Conservation (phyloP, 2,888 invertebrate genomes). For the Andrena fulva region DNA sequence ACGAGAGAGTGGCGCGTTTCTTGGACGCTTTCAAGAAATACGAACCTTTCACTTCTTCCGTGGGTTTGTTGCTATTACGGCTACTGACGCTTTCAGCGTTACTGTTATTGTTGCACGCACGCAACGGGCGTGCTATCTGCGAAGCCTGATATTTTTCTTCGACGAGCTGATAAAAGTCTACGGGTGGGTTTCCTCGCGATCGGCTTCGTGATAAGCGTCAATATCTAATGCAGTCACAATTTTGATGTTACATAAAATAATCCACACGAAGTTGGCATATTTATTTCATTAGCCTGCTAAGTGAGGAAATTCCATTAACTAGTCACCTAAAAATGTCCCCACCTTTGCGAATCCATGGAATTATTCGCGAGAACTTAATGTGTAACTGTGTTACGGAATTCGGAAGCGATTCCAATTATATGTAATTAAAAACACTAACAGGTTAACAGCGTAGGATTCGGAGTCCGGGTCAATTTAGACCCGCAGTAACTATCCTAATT, state of each 20-base stretch:
- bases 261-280: background rate
- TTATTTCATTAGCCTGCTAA: background rate
- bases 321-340: too few species aligned
- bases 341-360: too few species aligned
- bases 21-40: slow-evolving; percentile 27
- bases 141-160: slow-evolving; percentile 20
- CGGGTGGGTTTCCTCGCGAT: slow-evolving; percentile 41
- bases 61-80: slow-evolving; percentile 5
- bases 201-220: slow-evolving; percentile 45
- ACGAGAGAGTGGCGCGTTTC: slow-evolving; percentile 20
- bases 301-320: too few species aligned
- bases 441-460: too few species aligned
- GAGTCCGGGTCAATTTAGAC: too few species aligned
- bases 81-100: slow-evolving; percentile 20
- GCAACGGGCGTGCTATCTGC: slow-evolving; percentile 11
- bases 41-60: slow-evolving; percentile 51
- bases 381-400: too few species aligned
- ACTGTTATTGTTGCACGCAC: slow-evolving; percentile 35
- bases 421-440: too few species aligned
- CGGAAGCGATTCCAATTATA: too few species aligned
- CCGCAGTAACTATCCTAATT: too few species aligned
- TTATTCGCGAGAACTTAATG: too few species aligned
- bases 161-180: slow-evolving; percentile 40
- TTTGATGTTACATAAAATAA: background rate
- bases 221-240: background rate